phyloP scores from a whole-genome alignment of 1,140 invertebrate species.

The Apis laboriosa region DNA sequence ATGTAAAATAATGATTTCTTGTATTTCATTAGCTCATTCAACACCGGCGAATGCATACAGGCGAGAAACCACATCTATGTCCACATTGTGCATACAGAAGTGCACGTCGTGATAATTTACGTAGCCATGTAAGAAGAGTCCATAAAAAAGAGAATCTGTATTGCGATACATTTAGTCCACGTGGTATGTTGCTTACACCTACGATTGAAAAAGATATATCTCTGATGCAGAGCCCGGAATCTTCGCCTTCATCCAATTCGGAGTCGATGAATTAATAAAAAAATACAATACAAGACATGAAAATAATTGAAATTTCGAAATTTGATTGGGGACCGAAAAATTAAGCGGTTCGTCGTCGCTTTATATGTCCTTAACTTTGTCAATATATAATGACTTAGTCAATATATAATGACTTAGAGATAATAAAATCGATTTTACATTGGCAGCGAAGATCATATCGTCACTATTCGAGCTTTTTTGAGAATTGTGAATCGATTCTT shows the following conservation, averaged over 20 bases:
- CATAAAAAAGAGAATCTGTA: slow-evolving; percentile 83
- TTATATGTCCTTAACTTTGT: slow-evolving; percentile 74
- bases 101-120: slow-evolving; percentile 82
- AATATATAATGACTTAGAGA: slow-evolving; percentile 64
- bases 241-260: slow-evolving; percentile 67
- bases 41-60: slow-evolving; percentile 83
- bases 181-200: slow-evolving; percentile 78
- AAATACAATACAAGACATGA: not conserved
- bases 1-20: not conserved
- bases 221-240: slow-evolving; percentile 64
- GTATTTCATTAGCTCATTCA: slow-evolving; percentile 74
- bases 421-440: slow-evolving; percentile 51
- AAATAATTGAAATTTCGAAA: not conserved
- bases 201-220: slow-evolving; percentile 60
- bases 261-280: slow-evolving; percentile 59
- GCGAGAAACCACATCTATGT: slow-evolving; percentile 83
- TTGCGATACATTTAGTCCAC: slow-evolving; percentile 82
- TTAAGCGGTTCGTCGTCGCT: slow-evolving; percentile 40
- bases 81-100: slow-evolving; percentile 83
- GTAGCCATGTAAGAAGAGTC: slow-evolving; percentile 82
- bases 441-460: not conserved
- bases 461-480: not conserved
- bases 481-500: not conserved
- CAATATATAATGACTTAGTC: slow-evolving; percentile 68
- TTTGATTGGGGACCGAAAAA: not conserved